Conservation (phyloP, 1,140 invertebrate species). For the Drosophila saltans region DNA sequence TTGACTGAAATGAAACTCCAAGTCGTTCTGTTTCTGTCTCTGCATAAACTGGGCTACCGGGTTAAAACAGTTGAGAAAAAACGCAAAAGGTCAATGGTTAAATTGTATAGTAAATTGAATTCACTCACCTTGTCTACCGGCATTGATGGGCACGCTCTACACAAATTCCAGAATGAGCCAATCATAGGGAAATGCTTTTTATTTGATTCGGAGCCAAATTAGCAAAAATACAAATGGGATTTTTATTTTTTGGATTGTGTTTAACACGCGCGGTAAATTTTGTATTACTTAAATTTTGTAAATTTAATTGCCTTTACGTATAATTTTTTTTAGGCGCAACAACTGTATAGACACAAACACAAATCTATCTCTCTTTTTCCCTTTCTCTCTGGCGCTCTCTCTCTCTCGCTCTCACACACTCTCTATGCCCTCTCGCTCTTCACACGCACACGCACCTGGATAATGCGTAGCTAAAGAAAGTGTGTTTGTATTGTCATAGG, state of each 20-base stretch:
- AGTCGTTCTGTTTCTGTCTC: neutral
- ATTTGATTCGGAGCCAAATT: conserved; percentile 56
- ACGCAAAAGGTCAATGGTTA: neutral
- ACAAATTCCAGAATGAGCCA: conserved; percentile 96
- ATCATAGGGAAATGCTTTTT: conserved; percentile 88
- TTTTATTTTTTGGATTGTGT: conserved; percentile 5
- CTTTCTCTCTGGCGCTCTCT: conserved; percentile 11
- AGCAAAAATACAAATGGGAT: conserved; percentile 68
- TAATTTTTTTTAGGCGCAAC: conserved; percentile 52
- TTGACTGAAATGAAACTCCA: conserved; percentile 28
- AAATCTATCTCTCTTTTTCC: conserved; percentile 28
- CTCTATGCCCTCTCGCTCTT: conserved; percentile 29
- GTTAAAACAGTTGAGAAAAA: conserved; percentile 26
- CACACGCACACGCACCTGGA: conserved; percentile 69
- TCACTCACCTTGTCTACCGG: conserved; percentile 94
- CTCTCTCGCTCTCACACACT: conserved; percentile 14
- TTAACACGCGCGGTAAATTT: conserved; percentile 49
- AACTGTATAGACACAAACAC: conserved; percentile 45
- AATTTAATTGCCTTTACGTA: conserved; percentile 37
- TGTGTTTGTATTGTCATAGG: conserved; percentile 71
- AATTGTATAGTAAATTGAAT: neutral
- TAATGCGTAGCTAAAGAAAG: conserved; percentile 73
- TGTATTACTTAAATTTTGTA: conserved; percentile 30
- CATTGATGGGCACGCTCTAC: conserved; percentile 96
- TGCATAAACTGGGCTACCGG: conserved; percentile 45